These are phyloP conservation scores for Dicyrtomina minuta DNA, from an alignment of 2,888 invertebrate genomes.

Conservation along the genomic window DNA sequence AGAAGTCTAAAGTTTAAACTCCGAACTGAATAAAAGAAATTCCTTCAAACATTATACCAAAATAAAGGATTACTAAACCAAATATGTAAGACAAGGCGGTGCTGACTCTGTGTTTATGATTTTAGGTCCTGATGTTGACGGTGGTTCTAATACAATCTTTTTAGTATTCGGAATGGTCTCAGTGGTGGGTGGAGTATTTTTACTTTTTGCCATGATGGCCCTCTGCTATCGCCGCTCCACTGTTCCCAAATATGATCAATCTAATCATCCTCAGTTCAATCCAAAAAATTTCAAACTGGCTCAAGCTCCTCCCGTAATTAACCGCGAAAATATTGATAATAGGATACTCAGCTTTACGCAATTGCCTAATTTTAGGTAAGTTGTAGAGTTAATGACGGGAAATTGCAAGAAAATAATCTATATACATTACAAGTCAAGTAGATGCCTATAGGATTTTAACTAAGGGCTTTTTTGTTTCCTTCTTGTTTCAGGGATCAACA, in stretches of 20 bases:
- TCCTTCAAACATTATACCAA: too few species aligned
- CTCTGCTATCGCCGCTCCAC: constrained; percentile 77
- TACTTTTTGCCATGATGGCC: constrained; percentile 97
- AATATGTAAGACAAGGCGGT: too few species aligned
- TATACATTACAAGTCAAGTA: neutral
- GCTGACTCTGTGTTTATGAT: too few species aligned
- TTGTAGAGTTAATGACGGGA: too few species aligned
- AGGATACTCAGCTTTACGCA: constrained; percentile 80
- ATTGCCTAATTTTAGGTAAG: constrained; percentile 60
- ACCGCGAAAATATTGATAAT: constrained; percentile 67
- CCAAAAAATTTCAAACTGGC: constrained; percentile 50
- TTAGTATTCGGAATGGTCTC: constrained; percentile 97
- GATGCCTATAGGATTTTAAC: neutral
- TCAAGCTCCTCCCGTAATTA: constrained; percentile 44
- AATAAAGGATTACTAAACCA: too few species aligned
- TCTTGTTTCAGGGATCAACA: constrained; percentile 53
- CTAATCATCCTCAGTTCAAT: constrained; percentile 49
- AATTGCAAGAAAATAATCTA: too few species aligned
- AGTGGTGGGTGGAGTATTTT: constrained; percentile 98
- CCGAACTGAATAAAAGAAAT: too few species aligned
- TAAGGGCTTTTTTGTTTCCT: neutral
- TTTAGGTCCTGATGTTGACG: constrained; percentile 22
- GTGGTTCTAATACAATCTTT: constrained; percentile 92
- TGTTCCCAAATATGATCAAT: constrained; percentile 50
- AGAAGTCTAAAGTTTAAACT: too few species aligned